Conservation (phyloP, 2,797 vertebrate species). For the Oreonectes daqikongensis region DNA sequence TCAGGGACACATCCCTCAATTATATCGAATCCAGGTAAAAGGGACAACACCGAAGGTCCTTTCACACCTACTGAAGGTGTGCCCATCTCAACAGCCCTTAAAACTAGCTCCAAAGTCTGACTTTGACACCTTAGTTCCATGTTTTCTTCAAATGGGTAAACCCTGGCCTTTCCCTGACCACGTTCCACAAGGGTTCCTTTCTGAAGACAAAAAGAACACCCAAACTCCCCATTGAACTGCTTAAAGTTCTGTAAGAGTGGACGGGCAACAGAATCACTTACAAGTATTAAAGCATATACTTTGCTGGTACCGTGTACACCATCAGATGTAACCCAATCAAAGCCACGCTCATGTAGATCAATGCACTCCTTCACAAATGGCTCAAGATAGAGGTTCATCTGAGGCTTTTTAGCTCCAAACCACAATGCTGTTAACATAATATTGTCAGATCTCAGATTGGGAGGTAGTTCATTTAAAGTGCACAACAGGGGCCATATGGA, state of each 20-base stretch:
- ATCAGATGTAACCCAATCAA: constrained; percentile 16
- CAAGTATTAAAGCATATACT: constrained; percentile 8
- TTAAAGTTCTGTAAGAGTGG: constrained; percentile 22
- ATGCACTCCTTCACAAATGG: constrained; percentile 19
- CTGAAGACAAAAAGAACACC: constrained; percentile 37
- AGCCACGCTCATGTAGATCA: constrained; percentile 11
- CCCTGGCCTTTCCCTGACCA: constrained; percentile 13
- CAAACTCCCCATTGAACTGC: constrained; percentile 33
- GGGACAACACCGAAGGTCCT: constrained; percentile 33
- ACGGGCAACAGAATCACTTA: constrained; percentile 37
- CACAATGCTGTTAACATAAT: constrained; percentile 26
- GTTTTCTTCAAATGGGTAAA: constrained; percentile 25
- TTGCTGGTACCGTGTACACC: constrained; percentile 21
- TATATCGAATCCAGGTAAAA: constrained; percentile 34
- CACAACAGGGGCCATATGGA: constrained; percentile 36
- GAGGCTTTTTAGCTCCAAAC: constrained; percentile 32
- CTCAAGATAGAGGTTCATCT: constrained; percentile 15
- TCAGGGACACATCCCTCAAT: constrained; percentile 29
- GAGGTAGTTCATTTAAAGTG: constrained; percentile 34
- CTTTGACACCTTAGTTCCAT: constrained; percentile 3
- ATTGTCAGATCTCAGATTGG: constrained; percentile 13
- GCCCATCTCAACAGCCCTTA: neutral
- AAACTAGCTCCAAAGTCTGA: constrained; percentile 15
- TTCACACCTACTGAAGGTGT: constrained; percentile 30
- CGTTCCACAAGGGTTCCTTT: constrained; percentile 16